These are phyloP conservation scores for Drosophila aldrichi DNA, from an alignment of 2,888 invertebrate species.

Conservation along the genomic window DNA sequence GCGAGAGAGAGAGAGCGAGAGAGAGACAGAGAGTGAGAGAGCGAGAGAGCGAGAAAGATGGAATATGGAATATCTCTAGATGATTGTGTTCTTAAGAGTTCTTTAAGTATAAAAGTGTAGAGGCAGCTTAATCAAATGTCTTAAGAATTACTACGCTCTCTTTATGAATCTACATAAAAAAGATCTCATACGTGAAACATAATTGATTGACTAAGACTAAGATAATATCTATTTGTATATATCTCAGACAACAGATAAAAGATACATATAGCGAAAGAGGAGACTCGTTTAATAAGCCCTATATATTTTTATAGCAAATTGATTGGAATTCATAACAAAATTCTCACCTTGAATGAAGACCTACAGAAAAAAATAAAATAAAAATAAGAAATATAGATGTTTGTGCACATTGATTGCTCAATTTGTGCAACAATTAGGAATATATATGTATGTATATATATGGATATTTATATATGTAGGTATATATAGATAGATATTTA, in stretches of 20 bases:
- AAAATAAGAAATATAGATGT: not conserved
- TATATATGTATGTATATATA: not conserved
- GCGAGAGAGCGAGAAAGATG: not conserved
- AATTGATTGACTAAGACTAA: too few relatives aligned
- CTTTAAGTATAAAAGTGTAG: not conserved
- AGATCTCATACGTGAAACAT: too few relatives aligned
- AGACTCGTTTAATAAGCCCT: too few relatives aligned
- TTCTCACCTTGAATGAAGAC: constrained; percentile 6
- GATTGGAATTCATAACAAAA: not conserved
- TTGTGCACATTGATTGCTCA: constrained; percentile 48
- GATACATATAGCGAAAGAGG: not conserved
- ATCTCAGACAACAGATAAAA: not conserved
- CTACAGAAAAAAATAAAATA: not conserved
- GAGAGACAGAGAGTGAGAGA: not conserved
- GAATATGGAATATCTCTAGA: too few relatives aligned
- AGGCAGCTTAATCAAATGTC: not conserved
- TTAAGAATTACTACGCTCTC: too few relatives aligned
- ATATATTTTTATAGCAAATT: not conserved
- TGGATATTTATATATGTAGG: not conserved
- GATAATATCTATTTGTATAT: too few relatives aligned
- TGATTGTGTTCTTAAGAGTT: too few relatives aligned
- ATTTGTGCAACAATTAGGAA: constrained; percentile 44
- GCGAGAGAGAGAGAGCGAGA: not conserved
- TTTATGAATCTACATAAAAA: too few relatives aligned
- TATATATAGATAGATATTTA: not conserved